These are phyloP conservation scores for Limnodromus scolopaceus DNA, from an alignment of 2,797 vertebrate species.

Conservation along the genomic window DNA sequence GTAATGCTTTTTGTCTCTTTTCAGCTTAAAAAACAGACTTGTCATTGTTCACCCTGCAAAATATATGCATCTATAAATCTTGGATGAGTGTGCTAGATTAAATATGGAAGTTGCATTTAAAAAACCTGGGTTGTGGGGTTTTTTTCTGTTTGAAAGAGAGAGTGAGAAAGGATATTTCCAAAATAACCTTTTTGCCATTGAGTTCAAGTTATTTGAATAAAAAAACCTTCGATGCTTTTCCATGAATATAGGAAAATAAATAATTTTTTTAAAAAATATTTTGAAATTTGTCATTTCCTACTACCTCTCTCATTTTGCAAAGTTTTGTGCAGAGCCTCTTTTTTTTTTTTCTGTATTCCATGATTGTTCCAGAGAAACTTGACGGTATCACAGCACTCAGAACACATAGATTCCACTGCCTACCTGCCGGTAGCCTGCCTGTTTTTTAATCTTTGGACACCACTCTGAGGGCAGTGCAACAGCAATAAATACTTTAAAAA, in stretches of 20 bases:
- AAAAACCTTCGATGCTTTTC: neutral
- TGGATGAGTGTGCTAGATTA: neutral
- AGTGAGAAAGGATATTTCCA: neutral
- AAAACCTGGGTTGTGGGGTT: neutral
- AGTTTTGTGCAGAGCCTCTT: neutral
- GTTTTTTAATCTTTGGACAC: neutral
- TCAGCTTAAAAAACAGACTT: neutral
- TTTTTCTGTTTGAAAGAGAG: neutral
- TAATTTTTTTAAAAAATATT: neutral
- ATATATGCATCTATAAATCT: neutral
- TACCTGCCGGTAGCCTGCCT: neutral
- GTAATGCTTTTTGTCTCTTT: neutral
- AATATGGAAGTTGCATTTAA: neutral
- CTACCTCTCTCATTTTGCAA: neutral
- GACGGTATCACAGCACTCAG: neutral
- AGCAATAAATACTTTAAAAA: neutral
- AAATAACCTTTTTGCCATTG: neutral
- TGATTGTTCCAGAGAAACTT: neutral
- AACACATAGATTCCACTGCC: neutral
- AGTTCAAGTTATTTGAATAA: neutral
- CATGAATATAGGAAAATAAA: neutral
- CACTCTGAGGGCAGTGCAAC: neutral
- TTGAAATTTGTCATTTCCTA: neutral
- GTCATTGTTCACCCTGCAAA: neutral
- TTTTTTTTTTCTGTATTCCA: neutral